Base-by-base conservation (phyloP, 1,140 invertebrate species). In the Sycophaga agraensis region DNA sequence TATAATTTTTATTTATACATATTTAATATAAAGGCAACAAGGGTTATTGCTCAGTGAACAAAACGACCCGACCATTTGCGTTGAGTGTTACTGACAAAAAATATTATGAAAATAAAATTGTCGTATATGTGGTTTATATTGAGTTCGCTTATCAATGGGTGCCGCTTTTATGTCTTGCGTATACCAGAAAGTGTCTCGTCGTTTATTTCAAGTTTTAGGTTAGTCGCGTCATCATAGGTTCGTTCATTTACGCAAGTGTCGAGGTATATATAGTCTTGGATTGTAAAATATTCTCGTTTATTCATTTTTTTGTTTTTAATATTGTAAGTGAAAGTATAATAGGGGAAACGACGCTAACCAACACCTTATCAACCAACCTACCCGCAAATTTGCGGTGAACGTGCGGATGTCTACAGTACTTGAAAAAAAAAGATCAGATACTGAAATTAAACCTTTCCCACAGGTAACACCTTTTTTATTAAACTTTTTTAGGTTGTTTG, bases 281-380 rank as follows among this genome's bases (percentile, higher is more conserved):
- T 11, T 48, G n/a, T 49, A 42, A 37, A 24, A 37, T 22, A 40
- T 50, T 51, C 4, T 16, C 12, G n/a, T 51, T 59, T 43, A 43
- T 46, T 60, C 11, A 37, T 59, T 50, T 34, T 37, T 51, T 42
- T 34, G 17, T 12, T 28, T 43, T 24, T 22, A 46, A 34, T 34
- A 2, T 55, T 39, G 31, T n/a, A 61, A 39, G 26, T 50, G 24
- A 55, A 56, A 26, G n/a, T 40, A n/a, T n/a, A n/a, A n/a, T n/a
- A n/a, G 6, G 48, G 31, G 14, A 55, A 46, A 50, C 22, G 35
- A 63, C 53, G 63, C 68, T 63, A 66, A 69, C 70, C 65, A 72
- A 72, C 70, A 72, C 70, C 70, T 72, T 70, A 70, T 67, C 66
- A 72, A 72, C 70, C 70, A 72, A 72, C 68, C 53, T 40, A 64